Base-by-base conservation (phyloP, 2,888 invertebrate genomes). In the Machimus rusticus region DNA sequence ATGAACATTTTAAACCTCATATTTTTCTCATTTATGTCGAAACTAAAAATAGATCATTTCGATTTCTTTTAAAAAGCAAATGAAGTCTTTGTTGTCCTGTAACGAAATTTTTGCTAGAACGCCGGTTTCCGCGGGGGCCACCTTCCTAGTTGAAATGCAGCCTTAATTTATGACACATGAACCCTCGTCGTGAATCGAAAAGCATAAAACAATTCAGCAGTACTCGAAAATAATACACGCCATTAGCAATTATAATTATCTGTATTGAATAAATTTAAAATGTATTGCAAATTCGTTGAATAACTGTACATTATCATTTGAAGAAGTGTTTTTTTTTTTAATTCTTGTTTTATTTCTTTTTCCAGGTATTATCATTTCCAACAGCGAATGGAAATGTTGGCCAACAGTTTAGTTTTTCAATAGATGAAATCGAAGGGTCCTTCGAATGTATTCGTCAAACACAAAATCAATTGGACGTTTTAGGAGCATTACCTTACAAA, bases 401-500 rank as follows among this genome's bases (percentile, higher is more conserved):
- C 87, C 92, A 92, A 84, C 91, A 92, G 89, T 93, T 93, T 90
- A 91, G 91, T 78, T 93, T 93, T 90, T 91, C 91, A 89, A 94
- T 95, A 90, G 94, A 95, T 90, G 96, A 96, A 91, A 95, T 95
- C 92, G 96, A 96, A 92, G 98, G 98, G 92, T 97, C 98, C 93
- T 97, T 98, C 93, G 98, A 98, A 93, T 98, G 98, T 93, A 95
- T 98, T 91, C 95, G 95, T 91, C 96, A 96, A 92, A 94, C 94
- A 91, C 94, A 93, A 90, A 94, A 92, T 92, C 95, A 95, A 89
- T 94, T 98, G 93, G 96, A 96, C 93, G 95, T 96, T 90, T 95
- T 98, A 93, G 99, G 98, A 90, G 95, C 96, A 90, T 94, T 99
- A 93, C 96, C 96, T 90, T 95, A 96, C 92, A 97, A 97, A 92